Evolutionary conservation across 2,113 vertebrate species (phyloP).

Genomic region (Epinephelus lanceolatus): DNA sequence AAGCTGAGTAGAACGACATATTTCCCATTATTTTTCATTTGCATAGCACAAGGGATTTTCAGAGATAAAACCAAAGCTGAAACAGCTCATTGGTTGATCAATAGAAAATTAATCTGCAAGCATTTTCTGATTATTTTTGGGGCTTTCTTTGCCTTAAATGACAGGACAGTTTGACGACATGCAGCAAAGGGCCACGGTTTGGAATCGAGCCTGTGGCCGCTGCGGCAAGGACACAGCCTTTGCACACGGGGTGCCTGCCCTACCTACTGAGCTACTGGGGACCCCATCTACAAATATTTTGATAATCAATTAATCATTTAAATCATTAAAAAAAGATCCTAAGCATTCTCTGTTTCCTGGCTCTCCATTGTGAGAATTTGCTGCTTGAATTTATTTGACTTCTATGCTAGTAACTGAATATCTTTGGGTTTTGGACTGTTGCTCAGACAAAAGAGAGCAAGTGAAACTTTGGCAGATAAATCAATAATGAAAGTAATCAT

Average conservation of each 20-base stretch:
- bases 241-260: no score
- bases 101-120: neutral
- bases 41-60: neutral
- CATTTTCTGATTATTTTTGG: no score
- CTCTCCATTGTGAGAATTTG: neutral
- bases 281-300: neutral
- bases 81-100: neutral
- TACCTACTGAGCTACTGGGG: no score
- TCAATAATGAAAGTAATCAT: neutral
- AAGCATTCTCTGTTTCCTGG: neutral
- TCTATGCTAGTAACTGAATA: neutral
- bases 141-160: no score
- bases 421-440: neutral
- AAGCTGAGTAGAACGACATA: slow-evolving; percentile 24
- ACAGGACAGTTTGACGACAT: no score
- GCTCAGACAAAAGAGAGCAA: neutral
- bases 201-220: no score
- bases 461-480: neutral
- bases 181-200: no score
- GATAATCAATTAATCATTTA: neutral
- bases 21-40: slow-evolving; percentile 14
- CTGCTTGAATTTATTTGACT: neutral
- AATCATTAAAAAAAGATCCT: neutral
- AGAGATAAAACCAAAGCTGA: neutral
- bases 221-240: no score